These are phyloP conservation scores for Drosophila anomalata DNA, from an alignment of 2,888 invertebrate species.

Conservation along the genomic window DNA sequence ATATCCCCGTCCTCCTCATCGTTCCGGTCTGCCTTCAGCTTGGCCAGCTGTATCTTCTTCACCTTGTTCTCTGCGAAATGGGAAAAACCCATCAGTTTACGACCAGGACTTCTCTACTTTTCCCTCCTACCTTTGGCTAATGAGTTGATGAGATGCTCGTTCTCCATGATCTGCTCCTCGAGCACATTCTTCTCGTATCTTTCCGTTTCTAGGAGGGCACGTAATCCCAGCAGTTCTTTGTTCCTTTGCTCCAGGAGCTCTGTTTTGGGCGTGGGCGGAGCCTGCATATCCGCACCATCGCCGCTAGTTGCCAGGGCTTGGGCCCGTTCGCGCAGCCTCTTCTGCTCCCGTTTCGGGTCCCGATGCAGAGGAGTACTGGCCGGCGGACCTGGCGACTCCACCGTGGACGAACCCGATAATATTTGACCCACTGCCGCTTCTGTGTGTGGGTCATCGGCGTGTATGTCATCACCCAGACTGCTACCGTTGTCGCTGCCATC, in stretches of 20 bases:
- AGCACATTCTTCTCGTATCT: conserved; percentile 80
- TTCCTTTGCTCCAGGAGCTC: conserved; percentile 78
- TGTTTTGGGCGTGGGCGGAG: conserved; percentile 59
- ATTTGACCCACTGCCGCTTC: background rate
- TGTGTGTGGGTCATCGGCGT: background rate
- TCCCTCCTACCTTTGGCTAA: conserved; percentile 45
- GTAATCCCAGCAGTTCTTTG: conserved; percentile 76
- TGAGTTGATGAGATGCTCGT: conserved; percentile 62
- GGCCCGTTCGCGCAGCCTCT: background rate
- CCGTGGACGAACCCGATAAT: background rate
- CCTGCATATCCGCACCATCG: conserved; percentile 5
- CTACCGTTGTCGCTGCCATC: conserved; percentile 38
- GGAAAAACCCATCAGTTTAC: background rate
- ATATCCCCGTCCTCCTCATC: conserved; percentile 15
- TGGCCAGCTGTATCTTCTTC: conserved; percentile 39
- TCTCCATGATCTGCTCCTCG: conserved; percentile 78
- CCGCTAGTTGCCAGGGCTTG: background rate
- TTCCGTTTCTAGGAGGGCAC: conserved; percentile 81
- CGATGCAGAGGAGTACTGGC: background rate
- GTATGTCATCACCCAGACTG: conserved; percentile 24
- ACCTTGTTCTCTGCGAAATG: conserved; percentile 37
- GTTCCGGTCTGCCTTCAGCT: conserved; percentile 19
- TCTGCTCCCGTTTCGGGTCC: background rate
- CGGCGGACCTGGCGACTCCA: conserved; percentile 5
- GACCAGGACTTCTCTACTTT: background rate